Conservation (phyloP, 2,113 vertebrate genomes). For the Protomyctophum bolini region DNA sequence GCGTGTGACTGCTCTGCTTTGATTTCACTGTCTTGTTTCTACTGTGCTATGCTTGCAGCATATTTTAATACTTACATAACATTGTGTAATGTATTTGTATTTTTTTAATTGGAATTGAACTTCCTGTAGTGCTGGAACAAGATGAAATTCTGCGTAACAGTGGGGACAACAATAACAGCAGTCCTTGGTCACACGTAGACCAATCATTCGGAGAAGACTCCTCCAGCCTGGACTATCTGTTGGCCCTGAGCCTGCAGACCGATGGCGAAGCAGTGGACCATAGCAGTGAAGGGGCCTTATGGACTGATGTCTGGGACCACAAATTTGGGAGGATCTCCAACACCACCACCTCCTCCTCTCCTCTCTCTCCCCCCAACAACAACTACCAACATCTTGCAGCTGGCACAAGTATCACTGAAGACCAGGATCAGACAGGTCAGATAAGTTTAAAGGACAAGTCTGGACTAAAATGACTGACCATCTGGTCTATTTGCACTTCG, state of each 20-base stretch:
- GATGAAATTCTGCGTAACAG: conserved; percentile 56
- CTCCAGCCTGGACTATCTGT: conserved; percentile 85
- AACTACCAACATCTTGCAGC: conserved; percentile 55
- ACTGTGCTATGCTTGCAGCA: no score
- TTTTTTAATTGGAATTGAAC: conserved; percentile 1
- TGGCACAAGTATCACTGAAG: conserved; percentile 34
- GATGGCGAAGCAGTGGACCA: conserved; percentile 73
- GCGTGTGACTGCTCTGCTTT: no score
- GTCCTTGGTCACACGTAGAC: conserved; percentile 58
- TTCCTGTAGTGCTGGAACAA: conserved; percentile 64
- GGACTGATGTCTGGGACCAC: conserved; percentile 76
- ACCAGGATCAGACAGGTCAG: conserved; percentile 63
- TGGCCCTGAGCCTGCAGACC: conserved; percentile 89
- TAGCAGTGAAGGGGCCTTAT: conserved; percentile 60
- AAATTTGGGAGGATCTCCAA: conserved; percentile 54
- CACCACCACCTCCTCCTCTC: conserved; percentile 38
- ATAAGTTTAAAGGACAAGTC: not conserved
- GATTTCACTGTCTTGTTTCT: no score
- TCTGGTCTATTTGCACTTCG: no score
- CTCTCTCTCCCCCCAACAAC: conserved; percentile 60
- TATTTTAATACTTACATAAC: not conserved
- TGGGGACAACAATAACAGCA: conserved; percentile 49
- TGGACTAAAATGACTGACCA: no score
- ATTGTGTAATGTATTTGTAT: not conserved
- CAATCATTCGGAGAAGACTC: conserved; percentile 72